Base-by-base conservation (phyloP, 1,140 invertebrate genomes). In the Aphaenogaster ashmeadi region DNA sequence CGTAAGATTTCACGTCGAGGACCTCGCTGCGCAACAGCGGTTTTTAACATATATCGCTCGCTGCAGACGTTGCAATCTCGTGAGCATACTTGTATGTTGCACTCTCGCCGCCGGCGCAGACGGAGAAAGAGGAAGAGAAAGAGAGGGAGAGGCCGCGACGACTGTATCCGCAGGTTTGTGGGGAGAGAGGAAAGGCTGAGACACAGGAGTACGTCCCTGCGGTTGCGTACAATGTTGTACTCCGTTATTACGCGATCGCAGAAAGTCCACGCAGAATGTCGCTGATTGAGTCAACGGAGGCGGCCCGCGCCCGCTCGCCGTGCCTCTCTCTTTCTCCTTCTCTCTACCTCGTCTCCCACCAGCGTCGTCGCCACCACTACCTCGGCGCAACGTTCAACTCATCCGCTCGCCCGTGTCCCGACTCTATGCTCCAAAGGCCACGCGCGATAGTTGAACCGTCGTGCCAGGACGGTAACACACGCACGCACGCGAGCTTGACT, bases 241-340 rank as follows among this genome's bases (percentile, higher is more conserved):
- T 27, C 64, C 36, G 54, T 13, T 77, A 58, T 79, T 66, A 79
- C 38, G 58, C 15, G 15, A 74, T 75, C 38, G 38, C 74, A n/a
- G 74, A 58, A 77, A 38, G 54, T 41, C 15, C 54, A 33, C 38
- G 38, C 52, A 8, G 38, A 78, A 62, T 44, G 15, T 7, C 52
- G 36, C 52, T 38, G 54, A 54, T 38, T 38, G 18, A 21, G 62
- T 64, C 74, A 38, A 9, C 36, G 0, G 9, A 11, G 15, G 50
- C 50, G 36, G 33, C 21, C 15, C 6, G 6, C 8, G 11, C 50
- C 8, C 47, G 2, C 7, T 27, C 2, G 5, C 5, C 18, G 11
- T 21, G 33, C 33, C 62, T 18, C 33, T 52, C 58, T 78, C 9
- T 36, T 33, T 47, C 41, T 36, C 56, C 27, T 11, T 15, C 33